phyloP scores from a whole-genome alignment of 2,888 invertebrate genomes.

The Pediacus dermestoides region DNA sequence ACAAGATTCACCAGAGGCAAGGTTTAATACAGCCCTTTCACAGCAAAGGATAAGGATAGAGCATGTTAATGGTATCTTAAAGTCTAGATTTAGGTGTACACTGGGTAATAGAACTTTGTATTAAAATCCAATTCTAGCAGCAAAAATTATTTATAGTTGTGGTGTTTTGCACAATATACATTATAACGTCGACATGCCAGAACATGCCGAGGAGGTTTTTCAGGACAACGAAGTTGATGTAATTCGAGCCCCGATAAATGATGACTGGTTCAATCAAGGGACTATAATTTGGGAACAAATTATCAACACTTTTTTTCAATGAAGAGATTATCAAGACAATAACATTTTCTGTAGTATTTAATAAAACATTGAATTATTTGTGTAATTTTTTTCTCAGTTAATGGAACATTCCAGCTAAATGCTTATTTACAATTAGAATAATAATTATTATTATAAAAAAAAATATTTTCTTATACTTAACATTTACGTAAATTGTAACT shows the following conservation, averaged over 20 bases:
- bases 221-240: neutral
- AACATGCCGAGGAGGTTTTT: no score
- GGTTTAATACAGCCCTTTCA: slow-evolving; percentile 2
- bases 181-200: neutral
- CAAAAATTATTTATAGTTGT: slow-evolving; percentile 16
- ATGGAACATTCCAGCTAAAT: no score
- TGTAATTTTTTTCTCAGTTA: no score
- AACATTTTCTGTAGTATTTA: no score
- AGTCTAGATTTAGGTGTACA: slow-evolving; percentile 10
- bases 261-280: neutral
- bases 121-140: slow-evolving; percentile 11
- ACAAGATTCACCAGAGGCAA: slow-evolving; percentile 5
- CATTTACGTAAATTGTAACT: no score
- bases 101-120: slow-evolving; percentile 13
- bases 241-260: neutral
- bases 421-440: no score
- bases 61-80: slow-evolving; percentile 5
- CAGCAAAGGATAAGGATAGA: slow-evolving; percentile 7
- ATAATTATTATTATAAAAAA: no score
- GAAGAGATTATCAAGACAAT: no score
- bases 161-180: slow-evolving; percentile 11
- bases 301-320: neutral
- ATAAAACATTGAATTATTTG: neutral
- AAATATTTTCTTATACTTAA: no score
- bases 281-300: neutral